Conservation (phyloP, 2,888 invertebrate genomes). For the Drosophila melanosoma region DNA sequence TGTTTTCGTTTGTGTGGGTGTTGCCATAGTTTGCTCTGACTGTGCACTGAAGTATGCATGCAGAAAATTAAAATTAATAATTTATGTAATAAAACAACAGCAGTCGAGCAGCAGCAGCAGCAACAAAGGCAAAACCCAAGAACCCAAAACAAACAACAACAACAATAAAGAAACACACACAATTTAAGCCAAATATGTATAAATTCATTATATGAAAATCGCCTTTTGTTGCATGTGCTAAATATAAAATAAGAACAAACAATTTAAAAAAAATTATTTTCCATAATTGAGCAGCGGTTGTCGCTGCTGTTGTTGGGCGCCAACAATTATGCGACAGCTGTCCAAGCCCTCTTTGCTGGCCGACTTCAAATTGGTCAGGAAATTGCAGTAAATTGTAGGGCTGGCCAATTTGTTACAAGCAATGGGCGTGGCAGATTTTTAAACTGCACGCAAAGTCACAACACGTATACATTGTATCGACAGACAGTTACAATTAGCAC, state of each 20-base stretch:
- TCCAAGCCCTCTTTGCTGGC: constrained; percentile 10
- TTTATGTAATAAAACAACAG: constrained; percentile 76
- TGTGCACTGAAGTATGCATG: constrained; percentile 80
- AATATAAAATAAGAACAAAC: constrained; percentile 60
- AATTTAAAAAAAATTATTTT: constrained; percentile 60
- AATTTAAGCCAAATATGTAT: constrained; percentile 17
- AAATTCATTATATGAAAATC: constrained; percentile 57
- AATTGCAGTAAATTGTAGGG: constrained; percentile 67
- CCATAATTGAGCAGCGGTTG: constrained; percentile 67
- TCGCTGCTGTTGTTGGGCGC: constrained; percentile 47
- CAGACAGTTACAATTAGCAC: constrained; percentile 36
- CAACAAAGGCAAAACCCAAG: constrained; percentile 2
- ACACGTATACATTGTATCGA: constrained; percentile 12
- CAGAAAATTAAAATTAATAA: constrained; percentile 84
- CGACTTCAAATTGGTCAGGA: constrained; percentile 50
- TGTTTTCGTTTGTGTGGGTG: constrained; percentile 16
- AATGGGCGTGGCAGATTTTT: constrained; percentile 58
- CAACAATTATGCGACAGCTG: constrained; percentile 60
- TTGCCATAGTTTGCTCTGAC: constrained; percentile 24
- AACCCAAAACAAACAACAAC: constrained; percentile 2
- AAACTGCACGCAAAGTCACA: constrained; percentile 43
- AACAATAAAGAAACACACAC: constrained; percentile 10
- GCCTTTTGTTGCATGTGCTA: constrained; percentile 36
- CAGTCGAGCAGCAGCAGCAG: constrained; percentile 27
- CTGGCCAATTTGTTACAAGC: constrained; percentile 41